Evolutionary conservation across 2,113 vertebrate genomes (phyloP).

Genomic region (Chlorodrepanis virens): DNA sequence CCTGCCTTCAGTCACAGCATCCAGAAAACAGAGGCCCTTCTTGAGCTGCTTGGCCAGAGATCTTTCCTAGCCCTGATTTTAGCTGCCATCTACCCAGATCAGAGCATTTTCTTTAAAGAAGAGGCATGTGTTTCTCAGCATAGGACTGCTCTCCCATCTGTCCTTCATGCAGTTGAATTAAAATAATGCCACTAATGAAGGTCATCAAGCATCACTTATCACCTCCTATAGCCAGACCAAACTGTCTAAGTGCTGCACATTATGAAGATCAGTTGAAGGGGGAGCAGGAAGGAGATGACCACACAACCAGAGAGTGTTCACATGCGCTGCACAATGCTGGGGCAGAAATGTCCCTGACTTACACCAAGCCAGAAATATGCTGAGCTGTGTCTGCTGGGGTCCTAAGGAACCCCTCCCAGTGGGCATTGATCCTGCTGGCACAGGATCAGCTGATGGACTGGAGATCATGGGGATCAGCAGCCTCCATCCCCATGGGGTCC

Average conservation of each 20-base stretch:
- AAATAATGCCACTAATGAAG: background rate
- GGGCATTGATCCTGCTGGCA: background rate
- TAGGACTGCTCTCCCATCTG: background rate
- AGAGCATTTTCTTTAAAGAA: background rate
- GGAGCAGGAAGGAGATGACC: background rate
- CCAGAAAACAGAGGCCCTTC: background rate
- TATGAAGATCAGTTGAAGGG: background rate
- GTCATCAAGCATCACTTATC: background rate
- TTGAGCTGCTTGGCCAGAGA: background rate
- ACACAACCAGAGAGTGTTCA: background rate
- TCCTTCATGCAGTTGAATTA: background rate
- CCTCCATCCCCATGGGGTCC: background rate
- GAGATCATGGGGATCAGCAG: too few relatives aligned
- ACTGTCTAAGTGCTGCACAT: background rate
- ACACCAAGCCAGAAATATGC: background rate
- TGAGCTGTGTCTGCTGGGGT: background rate
- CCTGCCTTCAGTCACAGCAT: background rate
- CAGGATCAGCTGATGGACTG: background rate
- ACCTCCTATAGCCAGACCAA: background rate
- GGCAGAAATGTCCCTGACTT: background rate
- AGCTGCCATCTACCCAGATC: background rate
- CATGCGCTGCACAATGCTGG: background rate
- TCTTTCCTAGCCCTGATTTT: background rate
- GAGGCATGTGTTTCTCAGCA: background rate
- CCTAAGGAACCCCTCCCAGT: fast-evolving